A percentile compares a stretch with the other conserved stretches of the same genome.
phyloP scores from a whole-genome alignment of 2,797 vertebrate genomes.

The Coccyzus lansbergi region DNA sequence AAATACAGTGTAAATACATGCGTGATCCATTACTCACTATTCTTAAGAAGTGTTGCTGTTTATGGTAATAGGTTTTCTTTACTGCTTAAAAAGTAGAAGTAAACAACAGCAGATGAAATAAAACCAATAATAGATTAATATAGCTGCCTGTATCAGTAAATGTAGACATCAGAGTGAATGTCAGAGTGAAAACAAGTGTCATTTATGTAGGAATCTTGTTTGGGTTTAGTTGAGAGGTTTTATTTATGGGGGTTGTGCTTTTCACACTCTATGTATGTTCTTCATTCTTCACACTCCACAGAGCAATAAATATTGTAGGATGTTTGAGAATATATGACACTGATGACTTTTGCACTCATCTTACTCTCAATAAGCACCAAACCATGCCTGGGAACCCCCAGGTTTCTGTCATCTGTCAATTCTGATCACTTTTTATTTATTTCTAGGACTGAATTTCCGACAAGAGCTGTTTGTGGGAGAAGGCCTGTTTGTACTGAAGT shows the following conservation, averaged over 20 bases:
- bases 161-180: not conserved
- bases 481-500: not conserved
- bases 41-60: not conserved
- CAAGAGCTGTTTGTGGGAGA: not conserved
- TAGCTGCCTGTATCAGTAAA: not conserved
- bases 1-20: not conserved
- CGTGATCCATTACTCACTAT: not conserved
- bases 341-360: not conserved
- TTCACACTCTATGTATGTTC: not conserved
- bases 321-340: not conserved
- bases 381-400: not conserved
- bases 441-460: not conserved
- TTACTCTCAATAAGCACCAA: not conserved
- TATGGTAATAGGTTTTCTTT: not conserved
- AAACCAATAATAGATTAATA: slow-evolving; percentile 14
- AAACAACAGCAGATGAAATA: not conserved
- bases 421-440: not conserved
- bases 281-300: not conserved
- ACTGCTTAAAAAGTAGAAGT: not conserved
- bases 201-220: not conserved
- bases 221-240: not conserved
- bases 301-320: not conserved
- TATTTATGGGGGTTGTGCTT: not conserved
- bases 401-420: not conserved
- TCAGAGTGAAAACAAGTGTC: not conserved